Percentiles rank a stretch among this genome's conserved stretches.
These are phyloP conservation scores for Phaethornis superciliosus DNA, from an alignment of 2,113 vertebrate genomes.

Conservation along the genomic window DNA sequence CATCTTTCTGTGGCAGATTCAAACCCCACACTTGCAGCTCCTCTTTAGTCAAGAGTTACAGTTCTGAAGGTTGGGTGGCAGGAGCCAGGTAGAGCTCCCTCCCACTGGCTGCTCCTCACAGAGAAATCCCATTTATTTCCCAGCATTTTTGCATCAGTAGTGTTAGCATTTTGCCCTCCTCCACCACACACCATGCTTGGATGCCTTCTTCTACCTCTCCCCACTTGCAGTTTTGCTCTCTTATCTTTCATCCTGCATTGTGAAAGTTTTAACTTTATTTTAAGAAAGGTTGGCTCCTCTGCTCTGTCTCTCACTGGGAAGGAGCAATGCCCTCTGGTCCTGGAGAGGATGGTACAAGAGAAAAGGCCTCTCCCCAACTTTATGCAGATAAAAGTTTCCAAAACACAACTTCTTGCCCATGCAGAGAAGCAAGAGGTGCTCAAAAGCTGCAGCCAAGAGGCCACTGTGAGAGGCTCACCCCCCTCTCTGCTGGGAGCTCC, in stretches of 20 bases:
- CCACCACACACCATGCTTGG: neutral
- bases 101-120: neutral
- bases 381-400: neutral
- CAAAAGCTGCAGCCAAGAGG: neutral
- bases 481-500: neutral
- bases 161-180: neutral
- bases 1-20: neutral
- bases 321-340: neutral
- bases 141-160: neutral
- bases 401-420: neutral
- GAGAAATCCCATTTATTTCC: neutral
- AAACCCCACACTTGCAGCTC: neutral
- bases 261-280: neutral
- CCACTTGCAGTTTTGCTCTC: neutral
- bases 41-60: neutral
- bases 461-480: accelerated
- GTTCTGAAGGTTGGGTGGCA: neutral
- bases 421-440: too few relatives aligned
- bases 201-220: neutral
- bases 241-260: too few relatives aligned
- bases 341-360: neutral
- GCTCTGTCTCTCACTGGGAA: accelerated
- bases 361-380: neutral
- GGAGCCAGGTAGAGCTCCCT: neutral
- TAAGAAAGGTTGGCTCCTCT: neutral